Evolutionary conservation across 2,113 vertebrate species (phyloP).

Genomic region (Callionymus lyra): DNA sequence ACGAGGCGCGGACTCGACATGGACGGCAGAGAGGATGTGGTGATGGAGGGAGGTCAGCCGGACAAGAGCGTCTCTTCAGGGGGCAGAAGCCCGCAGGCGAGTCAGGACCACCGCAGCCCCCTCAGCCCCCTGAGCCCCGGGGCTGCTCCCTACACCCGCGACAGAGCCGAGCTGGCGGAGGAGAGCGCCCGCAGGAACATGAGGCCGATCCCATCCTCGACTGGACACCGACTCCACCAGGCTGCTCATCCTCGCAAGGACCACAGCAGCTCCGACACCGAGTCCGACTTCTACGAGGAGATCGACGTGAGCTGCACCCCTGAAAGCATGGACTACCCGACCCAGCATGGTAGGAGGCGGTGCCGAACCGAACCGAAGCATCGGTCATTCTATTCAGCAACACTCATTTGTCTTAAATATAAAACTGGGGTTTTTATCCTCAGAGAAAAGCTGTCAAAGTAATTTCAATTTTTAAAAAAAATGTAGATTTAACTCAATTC

Average conservation of each 20-base stretch:
- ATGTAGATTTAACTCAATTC: too few species aligned
- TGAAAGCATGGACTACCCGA: conserved; percentile 86
- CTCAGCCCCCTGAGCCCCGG: conserved; percentile 76
- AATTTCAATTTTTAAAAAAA: too few species aligned
- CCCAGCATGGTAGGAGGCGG: conserved; percentile 72
- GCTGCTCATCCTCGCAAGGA: conserved; percentile 74
- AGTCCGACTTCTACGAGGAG: conserved; percentile 98
- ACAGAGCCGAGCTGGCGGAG: conserved; percentile 48
- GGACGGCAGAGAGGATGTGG: conserved; percentile 89
- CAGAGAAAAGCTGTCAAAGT: too few species aligned
- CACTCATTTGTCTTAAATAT: too few species aligned
- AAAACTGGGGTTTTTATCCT: too few species aligned
- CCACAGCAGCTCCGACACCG: conserved; percentile 91
- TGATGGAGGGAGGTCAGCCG: conserved; percentile 81
- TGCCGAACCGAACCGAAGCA: conserved; percentile 4
- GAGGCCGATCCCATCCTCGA: conserved; percentile 67
- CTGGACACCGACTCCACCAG: conserved; percentile 49
- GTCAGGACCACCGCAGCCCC: conserved; percentile 73
- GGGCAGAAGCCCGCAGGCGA: conserved; percentile 73
- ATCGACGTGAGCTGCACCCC: conserved; percentile 98
- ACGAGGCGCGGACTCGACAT: conserved; percentile 53
- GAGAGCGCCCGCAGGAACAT: conserved; percentile 71
- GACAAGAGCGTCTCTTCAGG: conserved; percentile 77
- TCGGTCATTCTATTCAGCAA: conserved; percentile 1
- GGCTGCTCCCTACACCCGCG: conserved; percentile 67